Base-by-base conservation (phyloP, 30 jellyfish, hydroid and myxozoan species). In the Aurelia sp. region DNA sequence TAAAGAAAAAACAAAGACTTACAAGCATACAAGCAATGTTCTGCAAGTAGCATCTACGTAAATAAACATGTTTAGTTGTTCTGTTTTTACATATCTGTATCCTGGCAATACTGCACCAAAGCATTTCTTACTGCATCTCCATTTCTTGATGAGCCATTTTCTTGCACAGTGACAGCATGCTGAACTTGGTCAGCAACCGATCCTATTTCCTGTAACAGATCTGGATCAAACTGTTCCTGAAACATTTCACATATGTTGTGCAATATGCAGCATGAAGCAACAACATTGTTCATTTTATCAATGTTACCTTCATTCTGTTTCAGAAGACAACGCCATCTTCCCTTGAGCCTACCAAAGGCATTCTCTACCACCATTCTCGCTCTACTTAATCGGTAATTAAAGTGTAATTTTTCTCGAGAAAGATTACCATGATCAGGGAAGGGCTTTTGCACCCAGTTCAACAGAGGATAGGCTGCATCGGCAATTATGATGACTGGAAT, bases 291-390 rank as follows among this genome's bases (percentile, higher is more conserved):
- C 31, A 81, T 66, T 33, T 21, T 24, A 10, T 22, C 41, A 20
- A 65, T 5, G 51, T 18, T 44, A 19, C 50, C 90, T 38, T 79
- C 82, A 48, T 79, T 81, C 41, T 65, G 86, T 51, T 27, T 17
- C 35, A 13, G 13, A 71, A 35, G 66, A 70, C 78, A 17, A 5
- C 73, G 55, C 90, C 90, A 72, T 35, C 82, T 53, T 47, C 89
- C 90, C 27, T 61, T 85, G 33, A 85, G 78, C 65, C 89, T 72
- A 59, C 88, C 89, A 85, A 85, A 74, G 30, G 94, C 94, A 63
- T 85, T 85, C 66, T 85, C 94, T 7, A 58, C 82, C 31, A 85
- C 94, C 88, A 47, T 85, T 8, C 89, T 52, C 10, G 94, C 94
- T 71, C 94, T 71, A 51, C 94, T 85, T 18, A 71, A 22, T 20